These are phyloP conservation scores for Mamestra brassicae DNA, from an alignment of 2,888 invertebrate species.

Conservation along the genomic window DNA sequence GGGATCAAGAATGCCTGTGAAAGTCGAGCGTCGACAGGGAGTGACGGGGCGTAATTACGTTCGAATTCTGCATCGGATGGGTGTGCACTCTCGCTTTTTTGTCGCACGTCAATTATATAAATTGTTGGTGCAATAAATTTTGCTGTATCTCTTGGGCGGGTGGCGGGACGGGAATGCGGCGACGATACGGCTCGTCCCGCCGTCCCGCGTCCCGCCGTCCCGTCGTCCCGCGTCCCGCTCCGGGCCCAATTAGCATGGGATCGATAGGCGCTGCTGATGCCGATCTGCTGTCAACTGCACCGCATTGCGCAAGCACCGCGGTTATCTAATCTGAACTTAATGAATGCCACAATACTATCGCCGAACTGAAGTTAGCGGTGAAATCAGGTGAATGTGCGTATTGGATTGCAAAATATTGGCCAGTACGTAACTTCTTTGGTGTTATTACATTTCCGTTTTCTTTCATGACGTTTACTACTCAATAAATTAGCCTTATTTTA, in stretches of 20 bases:
- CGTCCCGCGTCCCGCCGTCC: slow-evolving; percentile 70
- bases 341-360: slow-evolving; percentile 84
- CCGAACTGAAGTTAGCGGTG: slow-evolving; percentile 65
- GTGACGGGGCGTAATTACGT: slow-evolving; percentile 85
- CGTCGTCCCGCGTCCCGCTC: slow-evolving; percentile 74
- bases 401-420: not conserved
- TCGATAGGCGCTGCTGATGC: slow-evolving; percentile 88
- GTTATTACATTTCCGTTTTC: not conserved
- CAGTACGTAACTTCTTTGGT: not conserved
- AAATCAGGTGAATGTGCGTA: slow-evolving; percentile 41
- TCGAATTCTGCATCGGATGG: slow-evolving; percentile 83
- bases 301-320: slow-evolving; percentile 83
- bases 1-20: slow-evolving; percentile 84
- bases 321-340: slow-evolving; percentile 88
- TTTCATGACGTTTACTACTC: too few species aligned
- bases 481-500: too few species aligned
- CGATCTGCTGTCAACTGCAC: slow-evolving; percentile 86
- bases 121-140: slow-evolving; percentile 91
- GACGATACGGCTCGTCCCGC: slow-evolving; percentile 81
- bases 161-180: slow-evolving; percentile 82
- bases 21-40: slow-evolving; percentile 77
- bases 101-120: slow-evolving; percentile 90
- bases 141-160: slow-evolving; percentile 87
- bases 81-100: slow-evolving; percentile 89
- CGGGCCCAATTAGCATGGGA: slow-evolving; percentile 90